These are phyloP conservation scores for Saccopteryx bilineata DNA, from an alignment of 2,113 vertebrate species.

Conservation along the genomic window DNA sequence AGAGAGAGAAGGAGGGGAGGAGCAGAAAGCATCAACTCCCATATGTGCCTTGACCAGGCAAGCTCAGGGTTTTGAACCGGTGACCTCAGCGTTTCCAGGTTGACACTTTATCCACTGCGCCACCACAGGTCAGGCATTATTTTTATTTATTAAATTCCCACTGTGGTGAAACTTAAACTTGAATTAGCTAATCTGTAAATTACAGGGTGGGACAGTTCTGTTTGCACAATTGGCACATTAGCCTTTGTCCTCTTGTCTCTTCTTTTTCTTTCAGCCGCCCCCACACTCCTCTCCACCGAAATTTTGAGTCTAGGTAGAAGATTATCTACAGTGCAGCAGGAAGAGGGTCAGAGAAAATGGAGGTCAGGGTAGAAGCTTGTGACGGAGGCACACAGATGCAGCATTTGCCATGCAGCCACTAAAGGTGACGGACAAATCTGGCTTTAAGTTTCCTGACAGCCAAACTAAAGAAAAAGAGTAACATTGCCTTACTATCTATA, in stretches of 20 bases:
- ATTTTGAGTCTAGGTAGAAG: background rate
- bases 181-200: slow-evolving; percentile 42
- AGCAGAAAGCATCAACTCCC: too few species aligned
- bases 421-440: background rate
- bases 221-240: background rate
- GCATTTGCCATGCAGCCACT: background rate
- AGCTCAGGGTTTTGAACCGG: too few species aligned
- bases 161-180: background rate
- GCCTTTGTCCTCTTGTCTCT: background rate
- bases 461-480: background rate
- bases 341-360: background rate
- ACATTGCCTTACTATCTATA: background rate
- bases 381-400: background rate
- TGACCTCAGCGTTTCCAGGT: too few species aligned
- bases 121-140: too few species aligned
- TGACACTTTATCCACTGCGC: too few species aligned
- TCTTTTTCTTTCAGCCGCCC: background rate
- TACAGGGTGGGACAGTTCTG: background rate
- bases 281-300: background rate
- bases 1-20: too few species aligned
- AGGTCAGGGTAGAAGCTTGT: background rate
- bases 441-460: background rate
- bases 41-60: too few species aligned
- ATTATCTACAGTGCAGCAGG: background rate
- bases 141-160: background rate